Conservation (phyloP, 64 coral and sea anemone species). For the Actinia tenebrosa region DNA sequence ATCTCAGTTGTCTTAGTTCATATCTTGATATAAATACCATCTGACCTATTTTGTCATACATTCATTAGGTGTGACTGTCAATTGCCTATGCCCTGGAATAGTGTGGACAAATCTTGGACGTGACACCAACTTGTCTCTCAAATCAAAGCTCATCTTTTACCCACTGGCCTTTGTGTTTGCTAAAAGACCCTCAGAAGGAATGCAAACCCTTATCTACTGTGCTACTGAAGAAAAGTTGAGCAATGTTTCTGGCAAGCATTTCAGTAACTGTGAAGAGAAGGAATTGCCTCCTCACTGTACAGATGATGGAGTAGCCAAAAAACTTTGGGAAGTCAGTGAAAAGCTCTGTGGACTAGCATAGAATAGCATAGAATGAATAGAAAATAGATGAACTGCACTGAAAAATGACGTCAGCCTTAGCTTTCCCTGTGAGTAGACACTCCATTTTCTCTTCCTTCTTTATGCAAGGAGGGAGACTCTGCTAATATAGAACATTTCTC, state of each 20-base stretch:
- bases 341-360: constrained; percentile 33
- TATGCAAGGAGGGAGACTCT: too few relatives aligned
- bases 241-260: constrained; percentile 69
- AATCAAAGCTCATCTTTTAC: constrained; percentile 55
- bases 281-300: constrained; percentile 62
- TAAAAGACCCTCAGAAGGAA: constrained; percentile 81
- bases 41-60: neutral
- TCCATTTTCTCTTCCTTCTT: too few relatives aligned
- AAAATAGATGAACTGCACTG: neutral
- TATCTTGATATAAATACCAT: too few relatives aligned
- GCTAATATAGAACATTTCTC: too few relatives aligned
- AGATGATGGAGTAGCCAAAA: constrained; percentile 94
- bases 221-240: constrained; percentile 74
- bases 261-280: constrained; percentile 60
- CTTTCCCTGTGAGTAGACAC: too few relatives aligned
- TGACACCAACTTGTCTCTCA: constrained; percentile 21
- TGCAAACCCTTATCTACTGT: constrained; percentile 87
- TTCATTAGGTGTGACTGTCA: constrained; percentile 85
- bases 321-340: constrained; percentile 95
- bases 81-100: constrained; percentile 77
- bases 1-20: too few relatives aligned
- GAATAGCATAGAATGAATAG: neutral
- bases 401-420: too few relatives aligned
- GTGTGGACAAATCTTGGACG: constrained; percentile 86
- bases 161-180: constrained; percentile 62